Evolutionary conservation across 2,888 invertebrate genomes (phyloP).

Genomic region (Drosophila flavopinicola): DNA sequence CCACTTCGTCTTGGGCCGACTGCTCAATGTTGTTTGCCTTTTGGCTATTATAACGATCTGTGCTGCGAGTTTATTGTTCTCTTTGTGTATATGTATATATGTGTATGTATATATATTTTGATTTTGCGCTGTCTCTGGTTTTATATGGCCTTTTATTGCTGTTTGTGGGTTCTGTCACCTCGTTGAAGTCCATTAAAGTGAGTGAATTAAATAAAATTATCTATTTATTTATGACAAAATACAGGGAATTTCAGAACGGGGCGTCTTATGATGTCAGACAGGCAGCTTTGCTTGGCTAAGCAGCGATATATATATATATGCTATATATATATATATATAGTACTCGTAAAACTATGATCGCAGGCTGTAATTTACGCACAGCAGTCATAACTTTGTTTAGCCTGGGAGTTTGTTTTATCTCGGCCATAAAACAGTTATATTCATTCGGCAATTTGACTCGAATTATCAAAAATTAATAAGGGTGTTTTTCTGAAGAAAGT

Average conservation of each 20-base stretch:
- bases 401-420: neutral
- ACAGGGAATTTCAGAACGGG: slow-evolving; percentile 26
- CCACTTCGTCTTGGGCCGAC: slow-evolving; percentile 48
- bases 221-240: slow-evolving; percentile 45
- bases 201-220: slow-evolving; percentile 74
- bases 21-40: slow-evolving; percentile 43
- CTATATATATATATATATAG: neutral
- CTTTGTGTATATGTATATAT: slow-evolving; percentile 12
- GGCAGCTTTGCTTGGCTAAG: slow-evolving; percentile 2
- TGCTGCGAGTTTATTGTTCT: slow-evolving; percentile 44
- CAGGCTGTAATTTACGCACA: neutral
- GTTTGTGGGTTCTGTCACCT: slow-evolving; percentile 48
- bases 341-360: slow-evolving; percentile 1
- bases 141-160: slow-evolving; percentile 27
- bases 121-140: slow-evolving; percentile 1
- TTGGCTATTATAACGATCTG: slow-evolving; percentile 38
- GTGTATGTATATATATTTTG: too few species aligned
- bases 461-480: too few species aligned
- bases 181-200: slow-evolving; percentile 63
- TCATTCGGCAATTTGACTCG: too few species aligned
- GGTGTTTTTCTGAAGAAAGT: too few species aligned
- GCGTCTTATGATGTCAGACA: slow-evolving; percentile 49
- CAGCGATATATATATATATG: neutral
- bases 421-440: too few species aligned
- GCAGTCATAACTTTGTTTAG: neutral